A percentile compares a stretch with the other conserved stretches of the same genome.
Evolutionary conservation across 2,113 vertebrate genomes (phyloP).

Genomic region (Spea bombifrons): DNA sequence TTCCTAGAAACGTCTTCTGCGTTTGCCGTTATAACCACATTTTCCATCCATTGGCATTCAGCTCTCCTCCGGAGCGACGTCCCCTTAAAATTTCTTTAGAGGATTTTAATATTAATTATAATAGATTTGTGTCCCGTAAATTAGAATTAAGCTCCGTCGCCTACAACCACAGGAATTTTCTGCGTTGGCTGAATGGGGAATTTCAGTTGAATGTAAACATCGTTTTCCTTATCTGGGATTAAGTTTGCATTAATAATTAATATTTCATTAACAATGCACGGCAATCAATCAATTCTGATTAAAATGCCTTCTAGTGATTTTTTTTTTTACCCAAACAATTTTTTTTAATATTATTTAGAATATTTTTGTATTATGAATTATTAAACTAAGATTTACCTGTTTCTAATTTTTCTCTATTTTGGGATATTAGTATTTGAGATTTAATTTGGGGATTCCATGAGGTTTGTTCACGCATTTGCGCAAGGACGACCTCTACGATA

Average conservation of each 20-base stretch:
- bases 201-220: background rate
- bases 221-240: background rate
- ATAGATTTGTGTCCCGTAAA: background rate
- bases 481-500: no score
- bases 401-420: no score
- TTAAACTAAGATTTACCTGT: no score
- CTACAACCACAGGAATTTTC: background rate
- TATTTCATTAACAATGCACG: background rate
- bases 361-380: no score
- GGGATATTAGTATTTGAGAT: no score
- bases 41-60: no score
- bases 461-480: no score
- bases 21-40: no score
- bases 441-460: no score
- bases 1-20: no score
- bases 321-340: background rate
- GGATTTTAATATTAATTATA: background rate
- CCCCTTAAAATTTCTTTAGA: background rate
- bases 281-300: background rate
- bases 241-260: background rate
- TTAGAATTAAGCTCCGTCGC: background rate
- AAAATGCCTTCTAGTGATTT: background rate
- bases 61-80: no score
- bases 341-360: no score
- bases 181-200: background rate